phyloP scores from a whole-genome alignment of 2,113 vertebrate species.

The Hippopotamus amphibius region DNA sequence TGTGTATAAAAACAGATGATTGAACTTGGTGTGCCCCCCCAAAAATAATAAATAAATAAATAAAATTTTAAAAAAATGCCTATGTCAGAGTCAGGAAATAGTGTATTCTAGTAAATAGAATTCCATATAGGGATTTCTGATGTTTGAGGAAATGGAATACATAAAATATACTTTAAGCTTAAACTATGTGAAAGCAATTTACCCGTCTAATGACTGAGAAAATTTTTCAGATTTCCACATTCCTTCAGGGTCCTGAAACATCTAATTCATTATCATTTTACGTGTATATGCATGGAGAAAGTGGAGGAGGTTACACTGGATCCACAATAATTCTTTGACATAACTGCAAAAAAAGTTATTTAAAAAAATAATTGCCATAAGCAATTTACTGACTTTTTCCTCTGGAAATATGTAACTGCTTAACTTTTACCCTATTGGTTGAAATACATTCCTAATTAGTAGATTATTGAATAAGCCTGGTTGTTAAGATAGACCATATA shows the following conservation, averaged over 20 bases:
- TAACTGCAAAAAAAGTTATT: not conserved
- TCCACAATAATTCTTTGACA: not conserved
- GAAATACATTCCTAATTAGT: not conserved
- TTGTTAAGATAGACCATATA: not conserved
- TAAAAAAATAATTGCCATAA: not conserved
- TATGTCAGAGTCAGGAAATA: not conserved
- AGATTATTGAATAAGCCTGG: not conserved
- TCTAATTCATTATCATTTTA: not conserved
- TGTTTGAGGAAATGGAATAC: not conserved
- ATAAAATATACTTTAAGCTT: not conserved
- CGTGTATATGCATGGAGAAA: not conserved
- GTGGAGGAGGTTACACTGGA: not conserved
- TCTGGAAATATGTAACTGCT: not conserved
- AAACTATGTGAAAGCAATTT: not conserved
- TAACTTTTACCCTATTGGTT: not conserved
- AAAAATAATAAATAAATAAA: no score
- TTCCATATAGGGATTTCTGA: not conserved
- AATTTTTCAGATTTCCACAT: not conserved
- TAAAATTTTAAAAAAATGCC: no score
- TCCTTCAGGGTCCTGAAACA: not conserved
- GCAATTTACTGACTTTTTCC: not conserved
- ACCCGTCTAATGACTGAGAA: not conserved
- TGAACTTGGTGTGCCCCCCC: no score
- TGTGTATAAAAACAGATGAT: no score
- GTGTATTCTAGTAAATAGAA: slow-evolving; percentile 9